Evolutionary conservation across 2,797 vertebrate species (phyloP).

Genomic region (Coregonus suidteri): DNA sequence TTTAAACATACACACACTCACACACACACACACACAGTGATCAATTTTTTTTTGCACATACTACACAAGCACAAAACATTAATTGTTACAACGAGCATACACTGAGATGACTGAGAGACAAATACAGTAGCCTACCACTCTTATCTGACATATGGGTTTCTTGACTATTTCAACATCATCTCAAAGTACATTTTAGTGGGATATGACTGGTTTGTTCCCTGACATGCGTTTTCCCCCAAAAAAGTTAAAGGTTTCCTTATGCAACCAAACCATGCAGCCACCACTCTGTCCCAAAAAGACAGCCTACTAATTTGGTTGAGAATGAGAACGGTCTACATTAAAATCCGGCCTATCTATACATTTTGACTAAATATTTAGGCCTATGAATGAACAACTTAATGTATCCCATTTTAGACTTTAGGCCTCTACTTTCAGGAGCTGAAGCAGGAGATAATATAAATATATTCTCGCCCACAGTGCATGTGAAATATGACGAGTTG

Average conservation of each 20-base stretch:
- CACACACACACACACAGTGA: conserved; percentile 18
- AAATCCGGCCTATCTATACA: too few relatives aligned
- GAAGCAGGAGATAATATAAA: background rate
- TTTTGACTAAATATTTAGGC: too few relatives aligned
- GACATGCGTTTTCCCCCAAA: too few relatives aligned
- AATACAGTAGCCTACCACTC: background rate
- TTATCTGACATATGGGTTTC: background rate
- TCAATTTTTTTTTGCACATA: background rate
- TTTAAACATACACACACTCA: conserved; percentile 31
- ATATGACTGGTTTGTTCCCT: background rate
- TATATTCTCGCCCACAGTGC: background rate
- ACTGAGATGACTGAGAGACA: conserved; percentile 25
- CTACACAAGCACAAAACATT: conserved; percentile 14
- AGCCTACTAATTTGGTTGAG: too few relatives aligned
- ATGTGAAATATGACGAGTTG: background rate
- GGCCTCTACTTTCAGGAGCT: background rate
- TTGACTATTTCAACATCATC: background rate
- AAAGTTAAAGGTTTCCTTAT: too few relatives aligned
- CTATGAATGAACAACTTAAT: too few relatives aligned
- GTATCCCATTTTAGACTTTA: background rate
- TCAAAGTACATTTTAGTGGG: background rate
- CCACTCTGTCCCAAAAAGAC: too few relatives aligned
- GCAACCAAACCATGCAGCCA: background rate
- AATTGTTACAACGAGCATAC: conserved; percentile 1
- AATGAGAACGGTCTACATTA: too few relatives aligned